Evolutionary conservation across 2,888 invertebrate species (phyloP), one percentile per base, ranked within the genome.

Genomic region (Andrena dorsata): DNA sequence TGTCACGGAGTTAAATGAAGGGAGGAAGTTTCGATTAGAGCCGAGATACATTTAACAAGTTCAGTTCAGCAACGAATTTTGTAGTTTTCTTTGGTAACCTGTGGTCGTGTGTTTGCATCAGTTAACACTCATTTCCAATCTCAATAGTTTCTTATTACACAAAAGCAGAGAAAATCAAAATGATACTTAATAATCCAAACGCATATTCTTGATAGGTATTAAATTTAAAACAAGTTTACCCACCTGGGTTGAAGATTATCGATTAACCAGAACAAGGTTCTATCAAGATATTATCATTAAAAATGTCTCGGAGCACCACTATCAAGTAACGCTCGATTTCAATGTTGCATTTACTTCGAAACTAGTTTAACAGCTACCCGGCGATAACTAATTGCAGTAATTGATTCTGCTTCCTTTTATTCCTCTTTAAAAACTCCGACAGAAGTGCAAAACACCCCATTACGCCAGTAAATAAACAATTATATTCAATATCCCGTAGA

Each of bases 1-100:
- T 56, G 56, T 56, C 56, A 56, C 56, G 8, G 56, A 23, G 56
- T 23, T 56, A 26, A 56, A 56, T 13, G 56, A 56, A 56, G 26
- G 56, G 2, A 56, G 23, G 26, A 56, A 4, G 20, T 13, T 7
- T 26, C 10, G 56, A 56, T 56, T 23, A 23, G 23, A 23, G 56
- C 8, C 3, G 23, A 23, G 56, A 56, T 56, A 23, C 4, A 23
- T 56, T 56, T 56, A 56, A 56, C 56, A 23, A 10, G 56, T 23
- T 56, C 23, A 26, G 10, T 56, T 56, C 10, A 3, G 23, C 26
- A 10, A 56, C 26, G 4, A 20, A 56, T 4, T 56, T 56, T 56
- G 10, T 8, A 20, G 10, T 8, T 10, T 3, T n/a, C 10, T 53
- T 20, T 8, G 23, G 26, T 8, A 8, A 26, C 23, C 20, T 3